Evolutionary conservation across 2,113 vertebrate genomes (phyloP).

Genomic region (Phrynosoma blainvillii): DNA sequence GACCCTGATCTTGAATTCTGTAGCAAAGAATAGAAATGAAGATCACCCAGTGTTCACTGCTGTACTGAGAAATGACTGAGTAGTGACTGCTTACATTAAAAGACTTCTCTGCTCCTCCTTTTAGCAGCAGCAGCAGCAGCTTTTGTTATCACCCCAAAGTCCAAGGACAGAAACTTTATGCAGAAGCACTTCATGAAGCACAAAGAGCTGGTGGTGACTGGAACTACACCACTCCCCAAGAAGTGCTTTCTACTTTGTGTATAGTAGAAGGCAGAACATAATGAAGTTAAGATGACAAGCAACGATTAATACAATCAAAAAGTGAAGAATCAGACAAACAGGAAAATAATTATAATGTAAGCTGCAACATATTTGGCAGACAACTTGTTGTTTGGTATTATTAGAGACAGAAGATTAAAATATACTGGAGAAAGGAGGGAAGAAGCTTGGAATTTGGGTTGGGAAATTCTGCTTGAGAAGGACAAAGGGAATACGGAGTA

Average conservation of each 20-base stretch:
- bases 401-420: no score
- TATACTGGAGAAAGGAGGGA: no score
- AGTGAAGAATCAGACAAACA: background rate
- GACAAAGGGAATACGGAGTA: no score
- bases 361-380: no score
- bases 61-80: background rate
- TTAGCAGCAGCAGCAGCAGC: background rate
- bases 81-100: background rate
- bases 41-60: background rate
- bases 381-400: no score
- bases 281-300: background rate
- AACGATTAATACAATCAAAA: background rate
- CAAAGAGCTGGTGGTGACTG: background rate
- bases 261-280: background rate
- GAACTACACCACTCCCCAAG: background rate
- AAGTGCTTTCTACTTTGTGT: background rate
- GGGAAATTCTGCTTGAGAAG: no score
- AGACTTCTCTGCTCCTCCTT: background rate
- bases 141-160: background rate
- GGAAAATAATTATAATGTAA: background rate
- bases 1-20: background rate
- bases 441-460: no score
- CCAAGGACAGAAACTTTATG: background rate
- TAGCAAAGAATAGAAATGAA: background rate
- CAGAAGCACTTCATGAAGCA: background rate